These are phyloP conservation scores for Nephrotoma appendiculata DNA, from an alignment of 2,888 invertebrate genomes.

Conservation along the genomic window DNA sequence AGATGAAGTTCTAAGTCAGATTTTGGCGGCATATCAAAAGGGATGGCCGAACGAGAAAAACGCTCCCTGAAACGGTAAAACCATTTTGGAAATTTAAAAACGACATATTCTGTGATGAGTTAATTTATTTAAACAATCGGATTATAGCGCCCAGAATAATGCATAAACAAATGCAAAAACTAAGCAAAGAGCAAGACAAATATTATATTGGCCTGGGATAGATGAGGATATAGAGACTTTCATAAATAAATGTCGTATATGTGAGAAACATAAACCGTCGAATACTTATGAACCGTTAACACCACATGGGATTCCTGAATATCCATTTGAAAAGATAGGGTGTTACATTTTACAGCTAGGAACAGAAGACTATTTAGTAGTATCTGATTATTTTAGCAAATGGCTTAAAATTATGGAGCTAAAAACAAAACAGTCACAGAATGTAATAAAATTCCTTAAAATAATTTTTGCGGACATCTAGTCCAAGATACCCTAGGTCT, in stretches of 20 bases:
- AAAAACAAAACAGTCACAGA: background rate
- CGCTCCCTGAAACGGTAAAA: background rate
- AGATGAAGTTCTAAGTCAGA: background rate
- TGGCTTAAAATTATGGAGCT: slow-evolving; percentile 8
- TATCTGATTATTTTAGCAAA: slow-evolving; percentile 9
- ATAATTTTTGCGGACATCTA: slow-evolving; percentile 8
- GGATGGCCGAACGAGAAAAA: background rate
- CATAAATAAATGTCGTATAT: no score
- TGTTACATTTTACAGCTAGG: no score
- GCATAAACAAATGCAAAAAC: no score
- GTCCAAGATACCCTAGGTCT: background rate
- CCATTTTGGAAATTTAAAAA: background rate
- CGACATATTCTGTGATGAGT: background rate
- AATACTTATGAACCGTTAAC: slow-evolving; percentile 3
- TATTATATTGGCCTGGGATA: no score
- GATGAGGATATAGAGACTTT: no score
- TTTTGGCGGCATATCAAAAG: background rate
- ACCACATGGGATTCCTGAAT: no score
- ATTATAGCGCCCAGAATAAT: background rate
- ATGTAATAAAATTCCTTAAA: slow-evolving; percentile 9
- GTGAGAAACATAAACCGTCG: no score
- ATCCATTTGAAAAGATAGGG: no score
- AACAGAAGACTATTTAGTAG: no score
- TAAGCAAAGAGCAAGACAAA: no score
- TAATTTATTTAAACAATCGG: background rate